Evolutionary conservation across 1,140 invertebrate species (phyloP), one percentile per base, ranked within the genome.

Genomic region (Zaprionus capensis): DNA sequence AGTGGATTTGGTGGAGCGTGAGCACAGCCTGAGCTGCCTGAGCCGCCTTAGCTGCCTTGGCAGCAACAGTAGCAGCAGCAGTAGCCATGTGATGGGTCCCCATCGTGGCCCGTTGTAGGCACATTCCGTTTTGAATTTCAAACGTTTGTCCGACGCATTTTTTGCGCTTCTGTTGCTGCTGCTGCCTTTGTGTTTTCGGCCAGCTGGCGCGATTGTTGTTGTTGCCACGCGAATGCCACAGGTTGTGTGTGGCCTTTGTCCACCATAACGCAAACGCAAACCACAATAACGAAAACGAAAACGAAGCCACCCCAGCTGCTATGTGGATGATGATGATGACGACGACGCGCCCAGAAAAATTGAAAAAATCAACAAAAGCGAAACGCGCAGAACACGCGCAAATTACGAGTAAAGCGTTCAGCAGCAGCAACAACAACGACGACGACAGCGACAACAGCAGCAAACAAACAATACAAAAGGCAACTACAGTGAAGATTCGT

Each of bases 321-420:
- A 56, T 34, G 49, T 51, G 49, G 28, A 7, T 31, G 28, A 31
- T 31, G 41, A n/a, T 26, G 26, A 57, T 65, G 49, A 67, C 31
- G 53, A 72, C 63, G 63, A 24, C 57, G 57, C 70, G 55, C 41
- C 70, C 70, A 56, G 51, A 66, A 72, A 67, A 59, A 67, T 66
- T 67, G 63, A 66, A 58, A 58, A 58, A 66, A 72, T 49, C 70
- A 67, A 67, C 70, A 72, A 67, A 72, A 72, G 31, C 17, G n/a
- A 57, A 65, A 66, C 38, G 62, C 62, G 41, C 70, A 66, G 55
- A 66, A 64, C 62, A 72, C 55, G 55, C 62, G 63, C 65, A 72
- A 63, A 49, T 58, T 51, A 44, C 44, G 41, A 72, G n/a, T 28
- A 71, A 68, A 62, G 38, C 55, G 31, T 26, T 34, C 34, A 31